phyloP scores from a whole-genome alignment of 1,140 invertebrate genomes.

The Heliconius hermathena region DNA sequence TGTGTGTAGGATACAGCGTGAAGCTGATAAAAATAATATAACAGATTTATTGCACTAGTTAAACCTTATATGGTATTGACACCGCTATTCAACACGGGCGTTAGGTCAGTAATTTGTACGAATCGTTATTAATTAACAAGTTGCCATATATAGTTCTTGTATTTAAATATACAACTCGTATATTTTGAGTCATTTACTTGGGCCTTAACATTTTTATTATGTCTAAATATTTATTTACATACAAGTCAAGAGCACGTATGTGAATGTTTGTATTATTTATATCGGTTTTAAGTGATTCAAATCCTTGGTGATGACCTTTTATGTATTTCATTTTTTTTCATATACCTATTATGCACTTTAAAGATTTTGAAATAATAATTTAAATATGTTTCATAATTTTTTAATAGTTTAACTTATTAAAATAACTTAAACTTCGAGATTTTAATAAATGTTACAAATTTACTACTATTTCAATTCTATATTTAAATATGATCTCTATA shows the following conservation, averaged over 20 bases:
- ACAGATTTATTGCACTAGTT: neutral
- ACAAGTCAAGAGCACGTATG: neutral
- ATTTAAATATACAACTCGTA: neutral
- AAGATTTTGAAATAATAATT: too few species aligned
- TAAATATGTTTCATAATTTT: too few species aligned
- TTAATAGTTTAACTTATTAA: too few species aligned
- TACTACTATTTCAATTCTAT: neutral
- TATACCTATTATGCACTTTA: too few species aligned
- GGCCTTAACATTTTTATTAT: neutral
- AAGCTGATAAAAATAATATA: neutral
- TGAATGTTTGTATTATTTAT: too few species aligned
- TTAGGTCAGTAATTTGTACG: slow-evolving; percentile 23
- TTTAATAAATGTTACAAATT: neutral
- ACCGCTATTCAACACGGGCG: slow-evolving; percentile 17
- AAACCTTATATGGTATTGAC: slow-evolving; percentile 17
- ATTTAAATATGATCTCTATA: neutral
- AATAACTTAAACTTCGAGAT: too few species aligned
- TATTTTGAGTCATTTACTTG: neutral
- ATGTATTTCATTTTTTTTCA: too few species aligned
- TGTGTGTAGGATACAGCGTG: too few species aligned
- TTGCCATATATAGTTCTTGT: neutral
- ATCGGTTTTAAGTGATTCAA: too few species aligned
- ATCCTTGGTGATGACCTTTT: too few species aligned
- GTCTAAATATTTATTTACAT: neutral
- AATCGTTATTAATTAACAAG: slow-evolving; percentile 24